phyloP scores from a whole-genome alignment of 2,113 vertebrate genomes.

The Sylvia atricapilla region DNA sequence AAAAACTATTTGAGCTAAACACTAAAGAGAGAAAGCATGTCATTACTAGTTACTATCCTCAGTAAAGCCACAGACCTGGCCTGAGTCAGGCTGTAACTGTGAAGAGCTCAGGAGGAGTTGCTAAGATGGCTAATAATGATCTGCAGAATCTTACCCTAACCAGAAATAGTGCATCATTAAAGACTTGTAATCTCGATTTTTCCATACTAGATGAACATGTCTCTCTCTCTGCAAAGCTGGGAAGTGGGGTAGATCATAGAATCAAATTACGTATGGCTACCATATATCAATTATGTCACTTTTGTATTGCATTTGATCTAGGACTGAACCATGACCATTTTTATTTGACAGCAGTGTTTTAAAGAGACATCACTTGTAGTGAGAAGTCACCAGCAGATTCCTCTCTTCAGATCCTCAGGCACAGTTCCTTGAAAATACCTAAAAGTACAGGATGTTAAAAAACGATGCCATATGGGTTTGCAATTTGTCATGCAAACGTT shows the following conservation, averaged over 20 bases:
- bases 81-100: background rate
- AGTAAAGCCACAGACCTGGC: background rate
- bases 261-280: background rate
- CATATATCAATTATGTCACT: background rate
- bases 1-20: background rate
- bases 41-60: background rate
- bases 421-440: constrained; percentile 11
- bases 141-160: background rate
- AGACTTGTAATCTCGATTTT: background rate
- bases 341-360: background rate
- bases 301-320: background rate
- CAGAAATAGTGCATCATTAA: background rate
- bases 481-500: background rate
- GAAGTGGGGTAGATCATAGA: background rate
- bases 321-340: background rate
- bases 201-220: background rate
- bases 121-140: background rate
- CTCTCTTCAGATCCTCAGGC: background rate
- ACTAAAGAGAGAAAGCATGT: background rate
- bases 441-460: background rate
- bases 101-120: background rate
- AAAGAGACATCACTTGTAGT: background rate
- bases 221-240: background rate
- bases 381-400: background rate
- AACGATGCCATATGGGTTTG: background rate